These are phyloP conservation scores for Amblyornis subalaris DNA, from an alignment of 2,113 vertebrate species.

Conservation along the genomic window DNA sequence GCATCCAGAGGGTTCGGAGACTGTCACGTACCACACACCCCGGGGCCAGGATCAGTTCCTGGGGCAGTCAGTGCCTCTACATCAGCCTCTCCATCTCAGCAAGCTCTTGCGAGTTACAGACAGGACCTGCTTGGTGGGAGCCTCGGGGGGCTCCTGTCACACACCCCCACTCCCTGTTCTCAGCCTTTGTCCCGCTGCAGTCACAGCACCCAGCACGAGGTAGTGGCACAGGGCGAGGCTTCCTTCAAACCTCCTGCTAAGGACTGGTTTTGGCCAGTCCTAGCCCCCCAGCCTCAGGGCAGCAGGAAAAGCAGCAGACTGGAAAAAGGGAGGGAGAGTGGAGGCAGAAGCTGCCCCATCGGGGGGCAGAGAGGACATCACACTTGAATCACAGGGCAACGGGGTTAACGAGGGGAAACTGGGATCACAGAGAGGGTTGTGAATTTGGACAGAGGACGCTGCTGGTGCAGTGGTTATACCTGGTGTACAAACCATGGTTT, in stretches of 20 bases:
- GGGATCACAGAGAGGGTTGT: neutral
- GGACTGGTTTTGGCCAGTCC: neutral
- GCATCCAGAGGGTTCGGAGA: neutral
- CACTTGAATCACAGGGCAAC: neutral
- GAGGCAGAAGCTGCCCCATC: neutral
- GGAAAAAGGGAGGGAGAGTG: neutral
- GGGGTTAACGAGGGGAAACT: neutral
- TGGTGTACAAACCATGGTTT: neutral
- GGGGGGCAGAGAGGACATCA: neutral
- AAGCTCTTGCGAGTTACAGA: neutral
- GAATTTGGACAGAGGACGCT: neutral
- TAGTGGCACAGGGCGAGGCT: fast-evolving
- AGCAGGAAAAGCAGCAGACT: neutral
- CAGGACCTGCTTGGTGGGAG: fast-evolving
- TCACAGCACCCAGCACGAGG: neutral
- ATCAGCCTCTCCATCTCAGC: neutral
- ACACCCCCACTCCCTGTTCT: fast-evolving
- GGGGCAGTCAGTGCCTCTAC: neutral
- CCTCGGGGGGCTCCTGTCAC: neutral
- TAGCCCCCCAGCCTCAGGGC: neutral
- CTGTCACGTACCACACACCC: fast-evolving
- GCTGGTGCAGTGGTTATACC: neutral
- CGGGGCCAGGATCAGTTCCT: neutral
- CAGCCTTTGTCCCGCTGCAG: fast-evolving
- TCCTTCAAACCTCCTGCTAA: neutral